A percentile compares a stretch with the other conserved stretches of the same genome.
Evolutionary conservation across 2,113 vertebrate species (phyloP).

Genomic region (Pygoscelis antarcticus): DNA sequence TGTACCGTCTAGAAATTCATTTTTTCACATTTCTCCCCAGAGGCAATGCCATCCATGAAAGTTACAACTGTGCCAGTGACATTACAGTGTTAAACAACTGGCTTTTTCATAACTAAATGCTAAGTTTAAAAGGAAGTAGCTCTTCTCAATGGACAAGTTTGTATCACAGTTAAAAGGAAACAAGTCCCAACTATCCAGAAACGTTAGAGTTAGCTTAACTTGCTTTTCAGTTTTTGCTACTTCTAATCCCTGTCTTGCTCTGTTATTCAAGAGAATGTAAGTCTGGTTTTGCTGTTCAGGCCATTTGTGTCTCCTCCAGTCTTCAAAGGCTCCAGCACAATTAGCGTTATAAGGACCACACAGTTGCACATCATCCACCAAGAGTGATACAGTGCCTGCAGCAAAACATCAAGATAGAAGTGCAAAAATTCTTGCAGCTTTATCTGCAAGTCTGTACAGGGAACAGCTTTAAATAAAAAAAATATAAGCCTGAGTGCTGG

Average conservation of each 20-base stretch:
- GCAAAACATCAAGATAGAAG: background rate
- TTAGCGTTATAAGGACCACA: background rate
- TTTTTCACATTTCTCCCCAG: conserved; percentile 8
- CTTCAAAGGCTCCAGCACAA: background rate
- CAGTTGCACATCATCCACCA: background rate
- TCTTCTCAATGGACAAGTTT: background rate
- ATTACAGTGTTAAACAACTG: background rate
- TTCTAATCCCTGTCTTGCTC: background rate
- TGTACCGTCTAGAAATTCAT: conserved; percentile 8
- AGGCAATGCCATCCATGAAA: background rate
- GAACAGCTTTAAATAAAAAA: background rate
- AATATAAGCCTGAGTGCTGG: background rate
- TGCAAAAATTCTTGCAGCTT: background rate
- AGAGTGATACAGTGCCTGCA: background rate
- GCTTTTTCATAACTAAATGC: background rate
- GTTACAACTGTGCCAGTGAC: background rate
- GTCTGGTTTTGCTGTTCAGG: background rate
- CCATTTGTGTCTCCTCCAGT: background rate
- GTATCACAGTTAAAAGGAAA: background rate
- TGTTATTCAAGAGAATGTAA: background rate
- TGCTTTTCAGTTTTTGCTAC: background rate
- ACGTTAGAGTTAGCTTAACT: background rate
- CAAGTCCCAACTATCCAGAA: background rate
- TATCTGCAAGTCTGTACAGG: background rate
- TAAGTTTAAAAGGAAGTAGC: background rate